phyloP scores from a whole-genome alignment of 1,140 invertebrate species.

The Periplaneta americana region DNA sequence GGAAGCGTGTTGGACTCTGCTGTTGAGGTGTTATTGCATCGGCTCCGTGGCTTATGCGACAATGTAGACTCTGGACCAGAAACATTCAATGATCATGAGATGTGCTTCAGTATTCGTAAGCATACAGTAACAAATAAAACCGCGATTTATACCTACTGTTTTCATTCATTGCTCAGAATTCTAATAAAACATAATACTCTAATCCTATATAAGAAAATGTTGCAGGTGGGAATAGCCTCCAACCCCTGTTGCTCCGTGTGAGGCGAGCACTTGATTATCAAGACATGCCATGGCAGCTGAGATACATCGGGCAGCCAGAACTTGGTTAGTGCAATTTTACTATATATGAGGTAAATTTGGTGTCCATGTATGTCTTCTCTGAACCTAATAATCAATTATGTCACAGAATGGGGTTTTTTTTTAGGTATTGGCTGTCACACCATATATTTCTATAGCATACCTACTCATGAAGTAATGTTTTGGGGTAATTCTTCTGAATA shows the following conservation, averaged over 20 bases:
- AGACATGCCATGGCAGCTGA: constrained; percentile 79
- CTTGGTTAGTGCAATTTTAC: constrained; percentile 51
- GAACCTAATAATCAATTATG: too few relatives aligned
- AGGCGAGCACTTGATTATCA: constrained; percentile 65
- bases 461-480: too few relatives aligned
- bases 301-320: constrained; percentile 88
- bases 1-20: constrained; percentile 88
- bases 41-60: constrained; percentile 87
- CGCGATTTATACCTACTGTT: not conserved
- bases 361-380: too few relatives aligned
- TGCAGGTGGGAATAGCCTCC: constrained; percentile 43
- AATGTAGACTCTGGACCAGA: constrained; percentile 88
- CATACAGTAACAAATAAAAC: not conserved
- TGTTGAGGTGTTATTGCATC: constrained; percentile 86
- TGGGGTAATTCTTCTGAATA: too few relatives aligned
- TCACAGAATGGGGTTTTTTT: too few relatives aligned
- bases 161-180: not conserved
- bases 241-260: constrained; percentile 64
- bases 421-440: too few relatives aligned
- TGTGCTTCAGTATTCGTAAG: constrained; percentile 69
- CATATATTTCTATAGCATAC: too few relatives aligned
- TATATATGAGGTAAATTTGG: too few relatives aligned
- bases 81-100: constrained; percentile 86
- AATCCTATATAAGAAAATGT: too few relatives aligned
- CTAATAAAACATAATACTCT: not conserved